These are phyloP conservation scores for Numida meleagris DNA, from an alignment of 2,113 vertebrate species.

Conservation along the genomic window DNA sequence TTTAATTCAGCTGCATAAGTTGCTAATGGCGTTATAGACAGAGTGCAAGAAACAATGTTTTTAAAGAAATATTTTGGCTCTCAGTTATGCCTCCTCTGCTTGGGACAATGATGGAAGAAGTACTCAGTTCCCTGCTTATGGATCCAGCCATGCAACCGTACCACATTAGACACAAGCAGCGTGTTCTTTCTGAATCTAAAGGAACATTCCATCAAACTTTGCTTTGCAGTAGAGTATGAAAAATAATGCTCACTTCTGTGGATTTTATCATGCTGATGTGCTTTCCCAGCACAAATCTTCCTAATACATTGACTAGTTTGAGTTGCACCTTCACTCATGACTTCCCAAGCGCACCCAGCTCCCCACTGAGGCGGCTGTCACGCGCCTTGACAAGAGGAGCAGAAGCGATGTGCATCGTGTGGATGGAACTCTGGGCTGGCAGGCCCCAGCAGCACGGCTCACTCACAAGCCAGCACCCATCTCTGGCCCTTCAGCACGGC, in stretches of 20 bases:
- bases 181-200: not conserved
- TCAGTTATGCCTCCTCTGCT: not conserved
- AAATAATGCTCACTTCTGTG: not conserved
- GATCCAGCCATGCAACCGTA: not conserved
- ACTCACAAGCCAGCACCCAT: not conserved
- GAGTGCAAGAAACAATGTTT: not conserved
- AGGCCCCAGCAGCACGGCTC: accelerated
- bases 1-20: not conserved
- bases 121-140: not conserved
- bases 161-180: not conserved
- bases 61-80: not conserved
- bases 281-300: not conserved
- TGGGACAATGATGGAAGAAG: not conserved
- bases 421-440: not conserved
- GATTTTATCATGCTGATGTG: not conserved
- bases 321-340: not conserved
- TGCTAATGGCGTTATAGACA: not conserved
- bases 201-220: not conserved
- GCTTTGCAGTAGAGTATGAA: not conserved
- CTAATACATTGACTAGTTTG: not conserved
- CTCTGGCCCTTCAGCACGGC: not conserved
- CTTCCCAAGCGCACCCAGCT: not conserved
- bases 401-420: not conserved
- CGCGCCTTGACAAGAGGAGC: not conserved
- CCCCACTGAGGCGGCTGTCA: not conserved